These are phyloP conservation scores for Silurus aristotelis DNA, from an alignment of 2,797 vertebrate species.

Conservation along the genomic window DNA sequence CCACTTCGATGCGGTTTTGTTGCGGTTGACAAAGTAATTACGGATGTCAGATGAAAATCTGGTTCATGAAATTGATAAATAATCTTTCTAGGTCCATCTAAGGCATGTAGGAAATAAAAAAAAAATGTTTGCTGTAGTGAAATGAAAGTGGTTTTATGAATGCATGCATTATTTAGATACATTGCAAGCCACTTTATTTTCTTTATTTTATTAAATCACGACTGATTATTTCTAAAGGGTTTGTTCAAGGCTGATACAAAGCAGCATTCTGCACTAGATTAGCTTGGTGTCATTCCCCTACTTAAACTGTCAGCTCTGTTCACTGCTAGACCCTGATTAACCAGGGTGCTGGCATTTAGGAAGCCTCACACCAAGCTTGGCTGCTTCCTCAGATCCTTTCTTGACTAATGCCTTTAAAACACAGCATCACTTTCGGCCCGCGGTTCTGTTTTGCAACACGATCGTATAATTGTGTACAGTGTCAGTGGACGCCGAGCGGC, in stretches of 20 bases:
- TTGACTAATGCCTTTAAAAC: constrained; percentile 43
- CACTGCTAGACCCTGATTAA: constrained; percentile 54
- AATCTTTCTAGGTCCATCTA: neutral
- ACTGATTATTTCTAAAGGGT: constrained; percentile 27
- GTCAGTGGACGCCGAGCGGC: constrained; percentile 35
- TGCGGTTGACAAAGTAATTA: neutral
- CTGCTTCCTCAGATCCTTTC: constrained; percentile 51
- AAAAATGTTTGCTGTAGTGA: neutral
- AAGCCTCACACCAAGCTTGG: constrained; percentile 49
- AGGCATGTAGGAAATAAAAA: neutral
- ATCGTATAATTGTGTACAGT: constrained; percentile 44
- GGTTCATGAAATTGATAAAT: constrained; percentile 3
- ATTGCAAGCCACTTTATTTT: neutral
- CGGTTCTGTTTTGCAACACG: constrained; percentile 31
- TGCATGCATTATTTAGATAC: neutral
- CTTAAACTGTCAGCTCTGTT: constrained; percentile 53
- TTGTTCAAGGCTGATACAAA: constrained; percentile 31
- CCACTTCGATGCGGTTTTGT: neutral
- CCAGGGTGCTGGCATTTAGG: constrained; percentile 51
- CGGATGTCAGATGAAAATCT: constrained; percentile 7
- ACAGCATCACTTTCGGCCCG: constrained; percentile 18
- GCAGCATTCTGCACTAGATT: constrained; percentile 37
- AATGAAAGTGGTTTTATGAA: neutral
- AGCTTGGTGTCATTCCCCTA: constrained; percentile 47
- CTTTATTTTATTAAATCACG: neutral